Percentiles rank a stretch among this genome's conserved stretches.
Conservation (phyloP, 2,888 invertebrate genomes). For the Arge pagana region DNA sequence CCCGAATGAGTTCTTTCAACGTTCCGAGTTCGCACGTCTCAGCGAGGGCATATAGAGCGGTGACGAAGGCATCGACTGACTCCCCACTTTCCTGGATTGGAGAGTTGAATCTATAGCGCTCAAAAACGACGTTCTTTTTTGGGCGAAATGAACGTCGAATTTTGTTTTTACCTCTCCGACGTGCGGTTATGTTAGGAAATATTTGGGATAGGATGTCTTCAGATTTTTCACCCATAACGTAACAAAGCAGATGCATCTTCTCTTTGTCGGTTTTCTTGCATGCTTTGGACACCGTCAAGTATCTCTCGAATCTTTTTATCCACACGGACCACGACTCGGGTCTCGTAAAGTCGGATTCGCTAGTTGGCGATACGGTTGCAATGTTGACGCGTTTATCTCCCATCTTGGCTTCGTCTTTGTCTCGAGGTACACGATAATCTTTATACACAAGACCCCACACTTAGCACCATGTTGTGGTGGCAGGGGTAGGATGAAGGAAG, state of each 20-base stretch:
- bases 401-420: too few relatives aligned
- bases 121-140: constrained; percentile 32
- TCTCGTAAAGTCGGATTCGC: constrained; percentile 25
- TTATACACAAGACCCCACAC: too few relatives aligned
- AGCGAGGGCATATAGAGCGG: constrained; percentile 29
- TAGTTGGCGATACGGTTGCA: too few relatives aligned
- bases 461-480: too few relatives aligned
- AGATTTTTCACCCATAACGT: constrained; percentile 33
- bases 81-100: constrained; percentile 26
- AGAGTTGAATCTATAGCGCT: constrained; percentile 32
- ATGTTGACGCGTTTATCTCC: too few relatives aligned
- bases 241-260: constrained; percentile 34
- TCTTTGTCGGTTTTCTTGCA: constrained; percentile 24
- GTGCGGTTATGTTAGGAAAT: constrained; percentile 9
- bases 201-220: constrained; percentile 32
- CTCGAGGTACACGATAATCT: too few relatives aligned
- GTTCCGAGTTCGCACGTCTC: constrained; percentile 30
- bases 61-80: constrained; percentile 28
- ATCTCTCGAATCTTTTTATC: constrained; percentile 28
- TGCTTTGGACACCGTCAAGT: constrained; percentile 26
- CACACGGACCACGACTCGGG: constrained; percentile 26
- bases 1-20: constrained; percentile 34
- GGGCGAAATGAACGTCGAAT: constrained; percentile 30
- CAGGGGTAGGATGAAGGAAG: too few relatives aligned
- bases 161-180: too few relatives aligned